Conservation (phyloP, 1,140 invertebrate genomes). For the Aphelenchoides besseyi region DNA sequence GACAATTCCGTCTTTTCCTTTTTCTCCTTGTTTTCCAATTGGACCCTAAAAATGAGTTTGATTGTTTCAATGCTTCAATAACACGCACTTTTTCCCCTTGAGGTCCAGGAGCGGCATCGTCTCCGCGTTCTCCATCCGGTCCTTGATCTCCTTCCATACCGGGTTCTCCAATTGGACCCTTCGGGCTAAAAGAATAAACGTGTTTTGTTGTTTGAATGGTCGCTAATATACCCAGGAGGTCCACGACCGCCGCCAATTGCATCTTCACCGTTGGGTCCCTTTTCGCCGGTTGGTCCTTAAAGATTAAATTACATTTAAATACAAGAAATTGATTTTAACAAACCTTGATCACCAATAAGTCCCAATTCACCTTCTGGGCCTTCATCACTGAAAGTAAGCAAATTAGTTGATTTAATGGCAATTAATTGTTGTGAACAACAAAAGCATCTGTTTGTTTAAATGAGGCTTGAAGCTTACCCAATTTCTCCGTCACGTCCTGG, state of each 20-base stretch:
- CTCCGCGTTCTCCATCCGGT: constrained; percentile 20
- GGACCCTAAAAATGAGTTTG: neutral
- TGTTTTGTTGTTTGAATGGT: neutral
- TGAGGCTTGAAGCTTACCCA: neutral
- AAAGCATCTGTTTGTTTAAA: neutral
- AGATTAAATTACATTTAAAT: neutral
- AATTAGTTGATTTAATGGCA: no score
- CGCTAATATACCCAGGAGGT: no score
- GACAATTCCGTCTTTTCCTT: constrained; percentile 22
- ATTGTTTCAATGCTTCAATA: neutral
- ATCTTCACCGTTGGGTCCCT: constrained; percentile 28
- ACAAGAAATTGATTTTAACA: no score
- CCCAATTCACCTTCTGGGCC: constrained; percentile 16
- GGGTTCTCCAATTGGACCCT: constrained; percentile 17
- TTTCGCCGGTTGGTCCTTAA: constrained; percentile 23
- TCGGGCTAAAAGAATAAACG: neutral
- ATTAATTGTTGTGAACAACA: no score
- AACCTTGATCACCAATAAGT: no score
- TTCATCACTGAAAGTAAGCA: neutral
- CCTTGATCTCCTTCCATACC: constrained; percentile 28
- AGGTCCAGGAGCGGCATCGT: constrained; percentile 23
- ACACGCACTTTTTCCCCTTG: constrained; percentile 3
- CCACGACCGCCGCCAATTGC: constrained; percentile 14
- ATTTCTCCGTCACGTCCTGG: constrained; percentile 24
- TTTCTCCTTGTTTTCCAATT: neutral